phyloP scores from a whole-genome alignment of 2,888 invertebrate species.

The Phalangium opilio region DNA sequence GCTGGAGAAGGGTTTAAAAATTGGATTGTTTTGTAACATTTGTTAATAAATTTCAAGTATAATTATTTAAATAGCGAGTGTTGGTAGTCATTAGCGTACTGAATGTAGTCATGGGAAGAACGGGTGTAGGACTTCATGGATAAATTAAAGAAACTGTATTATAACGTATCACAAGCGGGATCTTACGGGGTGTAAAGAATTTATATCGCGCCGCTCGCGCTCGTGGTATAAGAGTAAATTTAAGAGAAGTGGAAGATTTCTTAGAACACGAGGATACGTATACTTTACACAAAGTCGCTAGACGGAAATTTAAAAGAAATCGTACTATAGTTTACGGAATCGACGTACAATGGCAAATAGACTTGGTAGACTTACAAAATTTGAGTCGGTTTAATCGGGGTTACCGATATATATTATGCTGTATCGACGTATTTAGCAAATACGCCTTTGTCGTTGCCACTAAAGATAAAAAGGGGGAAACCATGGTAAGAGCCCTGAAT shows the following conservation, averaged over 20 bases:
- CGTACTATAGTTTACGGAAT: slow-evolving; percentile 16
- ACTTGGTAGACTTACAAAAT: slow-evolving; percentile 20
- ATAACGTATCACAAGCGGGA: too few species aligned
- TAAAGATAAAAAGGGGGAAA: slow-evolving; percentile 19
- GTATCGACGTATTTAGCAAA: slow-evolving; percentile 23
- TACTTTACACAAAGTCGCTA: slow-evolving; percentile 12
- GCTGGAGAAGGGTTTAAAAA: too few species aligned
- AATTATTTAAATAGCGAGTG: too few species aligned
- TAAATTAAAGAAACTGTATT: too few species aligned
- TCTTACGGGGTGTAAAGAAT: too few species aligned
- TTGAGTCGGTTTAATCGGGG: slow-evolving; percentile 17
- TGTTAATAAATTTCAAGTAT: too few species aligned
- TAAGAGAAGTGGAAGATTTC: slow-evolving; percentile 9
- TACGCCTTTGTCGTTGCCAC: slow-evolving; percentile 21
- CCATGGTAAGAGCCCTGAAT: slow-evolving; percentile 15
- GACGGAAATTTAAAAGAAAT: slow-evolving; percentile 10
- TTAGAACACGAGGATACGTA: slow-evolving; percentile 8
- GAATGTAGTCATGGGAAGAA: too few species aligned
- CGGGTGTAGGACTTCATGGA: too few species aligned
- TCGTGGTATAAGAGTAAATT: too few species aligned
- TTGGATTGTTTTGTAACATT: too few species aligned
- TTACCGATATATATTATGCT: slow-evolving; percentile 19
- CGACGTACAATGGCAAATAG: slow-evolving; percentile 22
- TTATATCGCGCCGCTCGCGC: too few species aligned
- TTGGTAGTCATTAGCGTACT: too few species aligned